phyloP scores from a whole-genome alignment of 1,140 invertebrate species.

The Brachionus asplanchnoidis region DNA sequence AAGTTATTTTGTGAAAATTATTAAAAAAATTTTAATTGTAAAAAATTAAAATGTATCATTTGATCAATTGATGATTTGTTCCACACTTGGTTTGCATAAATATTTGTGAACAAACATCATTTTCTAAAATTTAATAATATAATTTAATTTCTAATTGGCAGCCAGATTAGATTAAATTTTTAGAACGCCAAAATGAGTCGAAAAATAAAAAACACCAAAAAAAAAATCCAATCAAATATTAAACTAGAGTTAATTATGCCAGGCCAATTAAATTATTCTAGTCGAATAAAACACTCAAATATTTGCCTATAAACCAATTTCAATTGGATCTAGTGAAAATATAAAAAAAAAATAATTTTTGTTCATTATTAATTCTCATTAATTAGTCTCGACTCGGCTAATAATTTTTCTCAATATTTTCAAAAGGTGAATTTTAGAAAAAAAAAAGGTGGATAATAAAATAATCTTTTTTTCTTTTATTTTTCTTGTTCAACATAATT shows the following conservation, averaged over 20 bases:
- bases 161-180: neutral
- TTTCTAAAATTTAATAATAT: slow-evolving; percentile 10
- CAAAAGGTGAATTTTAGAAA: neutral
- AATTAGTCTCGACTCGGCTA: slow-evolving; percentile 29
- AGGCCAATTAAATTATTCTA: slow-evolving; percentile 6
- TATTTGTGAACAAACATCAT: neutral
- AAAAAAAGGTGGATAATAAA: slow-evolving; percentile 13
- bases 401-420: neutral
- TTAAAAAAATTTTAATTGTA: no score
- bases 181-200: neutral
- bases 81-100: neutral
- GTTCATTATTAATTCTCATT: neutral
- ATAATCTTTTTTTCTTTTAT: neutral
- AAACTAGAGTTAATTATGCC: neutral
- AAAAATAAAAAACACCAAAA: neutral
- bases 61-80: no score
- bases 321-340: neutral
- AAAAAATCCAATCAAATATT: neutral
- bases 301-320: neutral
- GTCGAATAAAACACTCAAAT: neutral
- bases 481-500: neutral
- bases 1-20: no score
- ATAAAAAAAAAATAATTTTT: neutral
- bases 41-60: no score
- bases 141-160: slow-evolving; percentile 17